Evolutionary conservation across 2,797 vertebrate genomes (phyloP).

Genomic region (Pitangus sulphuratus): DNA sequence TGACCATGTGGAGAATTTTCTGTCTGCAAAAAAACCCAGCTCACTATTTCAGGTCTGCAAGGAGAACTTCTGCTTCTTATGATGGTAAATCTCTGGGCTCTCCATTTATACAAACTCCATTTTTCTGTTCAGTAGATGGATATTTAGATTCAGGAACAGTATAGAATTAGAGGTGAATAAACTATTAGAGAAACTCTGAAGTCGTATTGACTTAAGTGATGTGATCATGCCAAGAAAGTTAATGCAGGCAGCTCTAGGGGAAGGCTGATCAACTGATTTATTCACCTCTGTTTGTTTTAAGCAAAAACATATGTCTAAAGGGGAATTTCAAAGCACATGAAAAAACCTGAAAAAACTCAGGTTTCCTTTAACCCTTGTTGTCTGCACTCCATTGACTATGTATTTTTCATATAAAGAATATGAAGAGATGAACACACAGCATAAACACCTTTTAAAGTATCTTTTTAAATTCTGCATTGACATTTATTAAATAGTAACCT

Average conservation of each 20-base stretch:
- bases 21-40: background rate
- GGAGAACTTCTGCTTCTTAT: slow-evolving; percentile 21
- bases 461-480: background rate
- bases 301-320: slow-evolving; percentile 70
- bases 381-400: background rate
- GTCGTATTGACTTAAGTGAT: slow-evolving; percentile 74
- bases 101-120: background rate
- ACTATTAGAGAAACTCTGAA: slow-evolving; percentile 74
- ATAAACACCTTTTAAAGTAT: background rate
- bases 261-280: slow-evolving; percentile 65
- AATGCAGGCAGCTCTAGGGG: slow-evolving; percentile 55
- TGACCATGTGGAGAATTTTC: background rate
- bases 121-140: slow-evolving; percentile 36
- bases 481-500: background rate
- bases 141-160: slow-evolving; percentile 64
- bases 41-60: background rate
- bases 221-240: slow-evolving; percentile 75
- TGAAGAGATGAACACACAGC: background rate
- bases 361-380: background rate
- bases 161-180: slow-evolving; percentile 72
- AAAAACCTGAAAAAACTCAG: background rate
- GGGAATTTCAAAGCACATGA: slow-evolving; percentile 37
- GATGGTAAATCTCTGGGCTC: slow-evolving; percentile 13
- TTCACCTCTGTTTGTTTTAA: slow-evolving; percentile 72
- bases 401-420: background rate